A percentile compares a stretch with the other conserved stretches of the same genome.
Evolutionary conservation across 2,797 vertebrate genomes (phyloP).

Genomic region (Enteromius anoplus): DNA sequence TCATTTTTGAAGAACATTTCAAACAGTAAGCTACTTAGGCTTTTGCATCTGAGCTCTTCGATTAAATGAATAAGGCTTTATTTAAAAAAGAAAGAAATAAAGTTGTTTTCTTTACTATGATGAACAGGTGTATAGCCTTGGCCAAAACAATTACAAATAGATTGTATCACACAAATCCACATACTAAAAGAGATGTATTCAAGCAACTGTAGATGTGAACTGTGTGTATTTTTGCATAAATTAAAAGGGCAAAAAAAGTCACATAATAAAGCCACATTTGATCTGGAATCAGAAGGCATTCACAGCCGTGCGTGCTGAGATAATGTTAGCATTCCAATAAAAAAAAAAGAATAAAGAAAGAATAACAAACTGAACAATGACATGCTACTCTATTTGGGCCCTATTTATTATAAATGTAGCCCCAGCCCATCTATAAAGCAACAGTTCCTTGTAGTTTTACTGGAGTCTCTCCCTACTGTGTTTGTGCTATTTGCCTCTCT

Average conservation of each 20-base stretch:
- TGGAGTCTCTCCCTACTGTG: constrained; percentile 67
- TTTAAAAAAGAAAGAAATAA: too few relatives aligned
- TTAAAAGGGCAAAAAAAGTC: background rate
- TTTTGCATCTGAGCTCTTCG: too few relatives aligned
- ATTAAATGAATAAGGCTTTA: background rate
- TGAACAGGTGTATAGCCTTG: background rate
- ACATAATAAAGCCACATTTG: constrained; percentile 16
- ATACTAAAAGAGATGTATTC: background rate
- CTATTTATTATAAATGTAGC: constrained; percentile 68
- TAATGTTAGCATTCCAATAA: constrained; percentile 12
- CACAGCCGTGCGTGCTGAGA: background rate
- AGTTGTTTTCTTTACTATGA: background rate
- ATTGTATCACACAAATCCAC: background rate
- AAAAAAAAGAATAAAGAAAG: background rate
- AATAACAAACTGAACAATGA: background rate
- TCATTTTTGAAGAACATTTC: too few relatives aligned
- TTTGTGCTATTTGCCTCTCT: constrained; percentile 64
- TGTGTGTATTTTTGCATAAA: background rate
- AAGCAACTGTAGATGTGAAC: background rate
- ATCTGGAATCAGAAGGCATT: background rate
- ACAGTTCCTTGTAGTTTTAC: constrained; percentile 60
- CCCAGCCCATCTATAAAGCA: constrained; percentile 59
- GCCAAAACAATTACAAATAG: background rate
- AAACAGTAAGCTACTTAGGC: too few relatives aligned
- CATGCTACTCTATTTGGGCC: background rate